Base-by-base conservation (phyloP, 1,140 invertebrate genomes). In the Trichonephila clavipes region DNA sequence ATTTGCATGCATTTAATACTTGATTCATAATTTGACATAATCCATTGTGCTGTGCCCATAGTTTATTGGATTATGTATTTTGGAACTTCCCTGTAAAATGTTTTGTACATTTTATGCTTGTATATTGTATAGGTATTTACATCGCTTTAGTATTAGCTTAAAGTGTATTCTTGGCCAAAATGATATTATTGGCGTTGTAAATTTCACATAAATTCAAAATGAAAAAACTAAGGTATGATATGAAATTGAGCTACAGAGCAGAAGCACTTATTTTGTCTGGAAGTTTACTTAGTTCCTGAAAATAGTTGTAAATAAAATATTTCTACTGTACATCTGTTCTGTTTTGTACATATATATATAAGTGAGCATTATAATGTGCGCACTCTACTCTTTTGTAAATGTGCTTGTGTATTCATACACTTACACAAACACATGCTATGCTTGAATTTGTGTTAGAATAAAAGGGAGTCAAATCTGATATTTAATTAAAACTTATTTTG, bases 61-160 rank as follows among this genome's bases (percentile, higher is more conserved):
- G 77, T 92, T 40, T 85, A 92, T 66, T 62, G 82, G 61, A 85
- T 59, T 85, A 19, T 34, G 58, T 85, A 44, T 92, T 92, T 61
- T 66, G 58, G 34, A 64, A 44, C 82, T 66, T 81, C 77, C 62
- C 85, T 66, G 61, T 19, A 58, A 51, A 69, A 82, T 66, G 34
- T 92, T 91, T 92, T 92, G 40, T 92, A 92, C 82, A 59, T 92
- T 92, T 92, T 92, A 19, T 92, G 82, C 90, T 85, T 92, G 81
- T 92, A 92, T 61, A 92, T 92, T 92, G 61, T 66, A 62, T 92
- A 92, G 81, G 14, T 77, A 34, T 92, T 51, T 92, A 81, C 16
- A 58, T 69, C 82, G 24, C 58, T 58, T 58, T 34, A 58, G 58
- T 82, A 62, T 82, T 28, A 40, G 59, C 61, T 28, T 40, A 24